Evolutionary conservation across 1,140 invertebrate species (phyloP), one percentile per base, ranked within the genome.

Genomic region (Hyphantria cunea): DNA sequence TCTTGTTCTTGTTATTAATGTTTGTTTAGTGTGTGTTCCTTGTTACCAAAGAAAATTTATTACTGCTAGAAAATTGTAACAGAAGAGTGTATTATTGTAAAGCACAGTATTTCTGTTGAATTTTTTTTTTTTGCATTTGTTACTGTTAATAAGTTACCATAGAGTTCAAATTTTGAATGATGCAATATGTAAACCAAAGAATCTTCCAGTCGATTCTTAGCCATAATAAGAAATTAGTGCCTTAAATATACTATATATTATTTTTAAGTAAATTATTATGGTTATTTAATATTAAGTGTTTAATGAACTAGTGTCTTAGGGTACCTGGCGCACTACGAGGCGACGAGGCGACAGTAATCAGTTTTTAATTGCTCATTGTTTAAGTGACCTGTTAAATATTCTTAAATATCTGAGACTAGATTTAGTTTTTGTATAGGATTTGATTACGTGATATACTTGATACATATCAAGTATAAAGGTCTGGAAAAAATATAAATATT

Each of bases 41-140:
- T 85, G 87, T 90, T 90, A 88, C 87, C 87, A 90, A 90, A 90
- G 84, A 89, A 83, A 60, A 74, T 83, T 74, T 78, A 81, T 78
- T 72, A 76, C 72, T 70, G 64, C 72, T 71, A 69, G 50, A 53
- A 61, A 71, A 70, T 51, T 69, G 61, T 68, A 65, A 63, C 67
- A 74, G 67, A 78, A 68, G 63, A 66, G 74, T 79, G 80, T 89
- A 86, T 87, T 84, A 64, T 53, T 41, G 48, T 13, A 34, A 37
- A 33, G 44, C 59, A 66, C 66, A 73, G 37, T 39, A 39, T 89
- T 87, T 76, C 74, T 87, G 77, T 86, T 84, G 65, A 80, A 78
- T 60, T 68, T 70, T 79, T 83, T 75, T 76, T 80, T 77, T 80
- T 79, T 90, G 87, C 87, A 90, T 90, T 90, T 90, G 87, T 90